phyloP scores from a whole-genome alignment of 2,113 vertebrate species.

The Hemicordylus capensis region DNA sequence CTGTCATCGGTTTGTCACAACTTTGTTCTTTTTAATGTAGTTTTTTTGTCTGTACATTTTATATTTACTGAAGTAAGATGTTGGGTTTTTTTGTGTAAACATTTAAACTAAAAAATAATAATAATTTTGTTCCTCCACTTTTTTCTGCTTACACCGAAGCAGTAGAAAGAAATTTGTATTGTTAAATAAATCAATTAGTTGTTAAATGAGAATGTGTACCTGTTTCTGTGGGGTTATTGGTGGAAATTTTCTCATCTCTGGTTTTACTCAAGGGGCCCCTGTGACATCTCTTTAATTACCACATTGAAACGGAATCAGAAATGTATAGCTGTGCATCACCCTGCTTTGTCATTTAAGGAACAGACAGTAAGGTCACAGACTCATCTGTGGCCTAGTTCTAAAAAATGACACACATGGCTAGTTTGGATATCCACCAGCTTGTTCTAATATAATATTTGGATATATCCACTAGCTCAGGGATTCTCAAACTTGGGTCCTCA shows the following conservation, averaged over 20 bases:
- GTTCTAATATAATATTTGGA: too few relatives aligned
- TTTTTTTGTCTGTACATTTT: slow-evolving; percentile 73
- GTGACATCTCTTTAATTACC: not conserved
- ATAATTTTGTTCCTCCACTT: slow-evolving; percentile 75
- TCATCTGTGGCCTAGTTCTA: not conserved
- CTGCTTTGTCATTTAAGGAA: not conserved
- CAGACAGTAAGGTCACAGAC: not conserved
- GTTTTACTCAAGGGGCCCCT: not conserved
- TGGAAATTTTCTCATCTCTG: slow-evolving; percentile 19
- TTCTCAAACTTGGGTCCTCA: too few relatives aligned
- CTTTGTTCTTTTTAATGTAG: slow-evolving; percentile 72
- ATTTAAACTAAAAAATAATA: slow-evolving; percentile 69
- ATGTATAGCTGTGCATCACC: slow-evolving; percentile 18
- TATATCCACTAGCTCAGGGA: too few relatives aligned
- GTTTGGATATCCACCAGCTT: too few relatives aligned
- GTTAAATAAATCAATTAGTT: slow-evolving; percentile 78
- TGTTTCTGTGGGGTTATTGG: slow-evolving; percentile 60
- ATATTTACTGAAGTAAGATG: slow-evolving; percentile 75
- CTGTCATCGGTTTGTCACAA: slow-evolving; percentile 59
- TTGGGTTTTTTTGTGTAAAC: slow-evolving; percentile 70
- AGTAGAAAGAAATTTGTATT: slow-evolving; percentile 77
- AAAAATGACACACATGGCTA: too few relatives aligned
- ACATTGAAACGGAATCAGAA: slow-evolving; percentile 28
- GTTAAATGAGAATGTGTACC: slow-evolving; percentile 73
- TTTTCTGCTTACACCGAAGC: slow-evolving; percentile 74